phyloP scores from a whole-genome alignment of 2,888 invertebrate species.

The Salpingus planirostris region DNA sequence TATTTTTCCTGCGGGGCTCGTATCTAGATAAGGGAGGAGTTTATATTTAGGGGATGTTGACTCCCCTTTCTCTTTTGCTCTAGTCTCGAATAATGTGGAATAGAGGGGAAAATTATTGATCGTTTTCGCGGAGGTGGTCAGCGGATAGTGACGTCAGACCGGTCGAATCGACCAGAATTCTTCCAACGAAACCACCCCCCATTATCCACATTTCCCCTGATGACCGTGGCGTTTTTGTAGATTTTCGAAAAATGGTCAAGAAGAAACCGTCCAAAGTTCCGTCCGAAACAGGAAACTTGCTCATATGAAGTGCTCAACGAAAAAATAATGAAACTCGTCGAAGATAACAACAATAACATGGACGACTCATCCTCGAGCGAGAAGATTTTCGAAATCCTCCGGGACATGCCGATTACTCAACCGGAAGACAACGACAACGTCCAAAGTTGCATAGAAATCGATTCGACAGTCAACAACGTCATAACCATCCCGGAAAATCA shows the following conservation, averaged over 20 bases:
- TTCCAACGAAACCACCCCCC: no score
- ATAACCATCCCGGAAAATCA: conserved; percentile 30
- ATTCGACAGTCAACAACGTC: conserved; percentile 29
- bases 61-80: conserved; percentile 6
- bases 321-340: conserved; percentile 22
- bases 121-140: conserved; percentile 29
- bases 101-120: conserved; percentile 40
- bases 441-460: conserved; percentile 31
- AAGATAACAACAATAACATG: conserved; percentile 16
- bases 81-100: no score
- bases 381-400: conserved; percentile 6
- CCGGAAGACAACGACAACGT: conserved; percentile 25
- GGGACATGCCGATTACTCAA: conserved; percentile 16
- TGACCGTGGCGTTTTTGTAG: no score
- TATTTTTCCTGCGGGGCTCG: no score
- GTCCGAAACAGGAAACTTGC: no score
- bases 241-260: no score
- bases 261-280: no score
- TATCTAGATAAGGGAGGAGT: no score
- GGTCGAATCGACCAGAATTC: conserved; percentile 37
- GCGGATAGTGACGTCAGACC: conserved; percentile 38
- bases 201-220: no score
- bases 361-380: conserved; percentile 4
- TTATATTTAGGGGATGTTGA: conserved; percentile 17
- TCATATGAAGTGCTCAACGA: no score